Evolutionary conservation across 2,797 vertebrate genomes (phyloP).

Genomic region (Anguilla obscura): DNA sequence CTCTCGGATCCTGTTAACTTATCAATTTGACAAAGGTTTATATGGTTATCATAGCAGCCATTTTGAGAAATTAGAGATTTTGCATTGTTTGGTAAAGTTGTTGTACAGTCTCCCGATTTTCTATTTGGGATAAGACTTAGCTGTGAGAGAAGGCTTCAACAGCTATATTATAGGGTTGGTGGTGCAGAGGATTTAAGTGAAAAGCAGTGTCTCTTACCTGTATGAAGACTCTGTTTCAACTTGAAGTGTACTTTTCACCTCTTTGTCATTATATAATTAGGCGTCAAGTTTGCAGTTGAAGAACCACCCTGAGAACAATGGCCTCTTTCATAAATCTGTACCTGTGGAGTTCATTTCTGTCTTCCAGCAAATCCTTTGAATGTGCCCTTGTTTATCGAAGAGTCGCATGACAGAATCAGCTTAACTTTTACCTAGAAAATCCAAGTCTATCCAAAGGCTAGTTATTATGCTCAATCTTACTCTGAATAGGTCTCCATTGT

Average conservation of each 20-base stretch:
- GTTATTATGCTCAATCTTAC: not conserved
- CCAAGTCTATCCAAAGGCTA: constrained; percentile 10
- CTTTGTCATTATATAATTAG: constrained; percentile 2
- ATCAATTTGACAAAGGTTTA: not conserved
- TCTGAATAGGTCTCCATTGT: not conserved
- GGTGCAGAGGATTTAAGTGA: not conserved
- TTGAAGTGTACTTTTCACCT: constrained; percentile 12
- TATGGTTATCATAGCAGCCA: too few species aligned
- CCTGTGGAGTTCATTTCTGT: constrained; percentile 11
- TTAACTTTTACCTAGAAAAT: not conserved
- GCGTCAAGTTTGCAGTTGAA: constrained; percentile 5
- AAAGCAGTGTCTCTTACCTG: not conserved
- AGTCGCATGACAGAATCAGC: not conserved
- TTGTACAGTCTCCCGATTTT: not conserved
- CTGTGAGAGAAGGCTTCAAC: too few species aligned
- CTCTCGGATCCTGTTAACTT: not conserved
- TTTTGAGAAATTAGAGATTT: too few species aligned
- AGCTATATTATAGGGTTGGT: not conserved
- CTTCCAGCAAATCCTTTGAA: constrained; percentile 28
- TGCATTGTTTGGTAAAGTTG: not conserved
- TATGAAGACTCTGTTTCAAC: not conserved
- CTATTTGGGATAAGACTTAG: not conserved
- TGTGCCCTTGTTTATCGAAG: constrained; percentile 9
- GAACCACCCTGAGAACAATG: constrained; percentile 18
- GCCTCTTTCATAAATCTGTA: constrained; percentile 18